Percentiles rank a stretch among this genome's conserved stretches.
Conservation (phyloP, 2,888 invertebrate species). For the Thera obeliscata region DNA sequence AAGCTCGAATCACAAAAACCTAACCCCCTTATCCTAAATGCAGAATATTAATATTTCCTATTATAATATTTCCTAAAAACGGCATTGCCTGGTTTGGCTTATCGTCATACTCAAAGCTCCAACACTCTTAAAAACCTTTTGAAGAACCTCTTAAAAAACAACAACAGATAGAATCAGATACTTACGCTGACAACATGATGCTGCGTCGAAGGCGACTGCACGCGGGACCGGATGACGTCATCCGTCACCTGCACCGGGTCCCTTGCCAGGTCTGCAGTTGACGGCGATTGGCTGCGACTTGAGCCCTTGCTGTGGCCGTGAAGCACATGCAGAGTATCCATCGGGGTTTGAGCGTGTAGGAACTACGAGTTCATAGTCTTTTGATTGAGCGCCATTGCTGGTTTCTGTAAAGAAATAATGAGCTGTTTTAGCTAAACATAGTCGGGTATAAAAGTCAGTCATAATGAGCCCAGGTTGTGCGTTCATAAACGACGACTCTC, state of each 20-base stretch:
- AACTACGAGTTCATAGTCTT: slow-evolving; percentile 33
- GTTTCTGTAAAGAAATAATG: slow-evolving; percentile 24
- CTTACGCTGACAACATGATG: slow-evolving; percentile 49
- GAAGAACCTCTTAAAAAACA: not conserved
- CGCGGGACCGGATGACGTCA: slow-evolving; percentile 76
- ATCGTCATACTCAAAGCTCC: no score
- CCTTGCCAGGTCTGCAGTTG: slow-evolving; percentile 75
- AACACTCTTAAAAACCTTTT: no score
- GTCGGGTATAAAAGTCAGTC: not conserved
- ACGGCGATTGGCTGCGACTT: slow-evolving; percentile 86
- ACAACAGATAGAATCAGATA: not conserved
- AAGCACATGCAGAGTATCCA: slow-evolving; percentile 77
- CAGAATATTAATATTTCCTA: no score
- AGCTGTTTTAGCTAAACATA: not conserved
- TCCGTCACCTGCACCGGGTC: slow-evolving; percentile 76
- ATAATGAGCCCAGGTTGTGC: no score
- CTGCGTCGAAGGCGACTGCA: slow-evolving; percentile 74
- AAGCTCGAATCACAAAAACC: not conserved
- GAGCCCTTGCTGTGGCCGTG: slow-evolving; percentile 85
- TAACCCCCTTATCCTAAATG: no score
- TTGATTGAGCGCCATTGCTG: slow-evolving; percentile 34
- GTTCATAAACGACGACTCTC: no score
- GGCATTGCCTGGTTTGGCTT: no score
- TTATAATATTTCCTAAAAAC: no score
- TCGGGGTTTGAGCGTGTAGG: slow-evolving; percentile 47